Percentiles rank a stretch among this genome's conserved stretches.
These are phyloP conservation scores for Archivesica marissinica DNA, from an alignment of 1,140 invertebrate species.

Conservation along the genomic window DNA sequence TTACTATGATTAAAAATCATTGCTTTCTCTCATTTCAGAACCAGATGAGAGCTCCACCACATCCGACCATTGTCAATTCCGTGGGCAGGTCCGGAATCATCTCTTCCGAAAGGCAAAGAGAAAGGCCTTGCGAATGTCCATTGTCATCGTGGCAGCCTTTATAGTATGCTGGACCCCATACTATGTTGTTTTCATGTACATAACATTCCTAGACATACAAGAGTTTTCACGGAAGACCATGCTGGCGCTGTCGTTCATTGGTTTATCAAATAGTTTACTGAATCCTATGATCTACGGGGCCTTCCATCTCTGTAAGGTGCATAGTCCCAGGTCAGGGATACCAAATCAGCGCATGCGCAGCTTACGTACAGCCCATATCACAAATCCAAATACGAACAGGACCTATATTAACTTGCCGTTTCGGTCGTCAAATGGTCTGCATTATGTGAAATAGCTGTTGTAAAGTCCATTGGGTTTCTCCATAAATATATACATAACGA, in stretches of 20 bases:
- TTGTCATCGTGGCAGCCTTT: conserved; percentile 89
- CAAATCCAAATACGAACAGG: background rate
- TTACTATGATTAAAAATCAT: no score
- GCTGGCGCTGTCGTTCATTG: conserved; percentile 84
- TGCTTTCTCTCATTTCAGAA: no score
- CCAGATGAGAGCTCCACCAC: conserved; percentile 60
- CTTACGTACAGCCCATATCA: background rate
- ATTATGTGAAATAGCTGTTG: conserved; percentile 23
- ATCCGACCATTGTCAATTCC: conserved; percentile 63
- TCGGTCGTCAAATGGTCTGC: conserved; percentile 10
- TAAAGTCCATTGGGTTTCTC: no score
- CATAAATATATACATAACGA: no score
- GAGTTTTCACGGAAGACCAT: conserved; percentile 84
- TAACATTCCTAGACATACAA: conserved; percentile 88
- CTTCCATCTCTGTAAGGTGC: conserved; percentile 87
- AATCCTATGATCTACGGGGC: conserved; percentile 95
- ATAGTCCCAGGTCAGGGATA: conserved; percentile 80
- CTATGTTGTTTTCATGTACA: conserved; percentile 88
- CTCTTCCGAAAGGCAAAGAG: conserved; percentile 90
- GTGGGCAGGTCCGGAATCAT: conserved; percentile 80
- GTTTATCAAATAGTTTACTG: conserved; percentile 93
- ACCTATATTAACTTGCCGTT: background rate
- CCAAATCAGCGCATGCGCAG: conserved; percentile 31
- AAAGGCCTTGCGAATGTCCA: conserved; percentile 92
- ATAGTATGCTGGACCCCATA: conserved; percentile 87